phyloP scores from a whole-genome alignment of 2,888 invertebrate genomes.

The Globia sparganii region DNA sequence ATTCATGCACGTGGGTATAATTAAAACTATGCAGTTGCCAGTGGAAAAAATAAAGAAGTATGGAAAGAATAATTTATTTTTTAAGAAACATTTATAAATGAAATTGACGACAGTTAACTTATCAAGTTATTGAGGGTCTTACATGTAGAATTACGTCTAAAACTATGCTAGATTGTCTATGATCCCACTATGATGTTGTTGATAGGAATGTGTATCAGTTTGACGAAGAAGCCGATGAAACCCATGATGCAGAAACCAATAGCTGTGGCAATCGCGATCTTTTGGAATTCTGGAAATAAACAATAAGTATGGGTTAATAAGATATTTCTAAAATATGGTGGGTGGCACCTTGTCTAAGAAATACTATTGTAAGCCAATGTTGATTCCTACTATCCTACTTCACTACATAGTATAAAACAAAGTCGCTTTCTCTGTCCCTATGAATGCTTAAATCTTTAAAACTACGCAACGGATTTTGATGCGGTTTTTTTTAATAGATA shows the following conservation, averaged over 20 bases:
- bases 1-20: conserved; percentile 48
- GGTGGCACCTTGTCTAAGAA: not conserved
- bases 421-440: too few species aligned
- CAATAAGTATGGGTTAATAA: conserved; percentile 17
- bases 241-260: conserved; percentile 99
- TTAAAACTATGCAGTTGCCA: conserved; percentile 34
- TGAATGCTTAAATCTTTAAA: too few species aligned
- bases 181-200: conserved; percentile 98
- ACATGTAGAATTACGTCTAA: conserved; percentile 79
- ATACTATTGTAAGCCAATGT: not conserved
- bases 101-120: conserved; percentile 80
- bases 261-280: conserved; percentile 99
- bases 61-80: conserved; percentile 82
- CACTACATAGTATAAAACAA: too few species aligned
- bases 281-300: conserved; percentile 97
- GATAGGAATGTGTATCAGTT: conserved; percentile 99
- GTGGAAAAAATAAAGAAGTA: conserved; percentile 58
- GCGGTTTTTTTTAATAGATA: too few species aligned
- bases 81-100: conserved; percentile 75
- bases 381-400: not conserved
- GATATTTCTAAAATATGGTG: not conserved
- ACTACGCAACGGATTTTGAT: too few species aligned
- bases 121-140: conserved; percentile 79
- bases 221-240: conserved; percentile 99
- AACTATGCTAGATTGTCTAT: conserved; percentile 80